Percentiles rank a stretch among this genome's conserved stretches.
phyloP scores from a whole-genome alignment of 2,888 invertebrate species.

The Tubulanus polymorphus region DNA sequence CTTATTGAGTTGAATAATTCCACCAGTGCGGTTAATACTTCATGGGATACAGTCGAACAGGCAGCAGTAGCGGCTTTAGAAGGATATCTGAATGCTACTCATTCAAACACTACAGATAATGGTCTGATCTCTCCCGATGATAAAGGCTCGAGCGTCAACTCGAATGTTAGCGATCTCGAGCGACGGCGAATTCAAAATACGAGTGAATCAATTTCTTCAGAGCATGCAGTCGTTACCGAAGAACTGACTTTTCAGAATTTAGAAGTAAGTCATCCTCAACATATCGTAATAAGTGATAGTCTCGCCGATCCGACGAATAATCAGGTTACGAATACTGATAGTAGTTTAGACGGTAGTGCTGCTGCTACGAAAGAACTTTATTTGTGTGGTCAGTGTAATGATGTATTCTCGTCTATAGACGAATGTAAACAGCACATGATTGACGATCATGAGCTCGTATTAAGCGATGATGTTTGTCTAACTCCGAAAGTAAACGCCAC shows the following conservation, averaged over 20 bases:
- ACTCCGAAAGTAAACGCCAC: neutral
- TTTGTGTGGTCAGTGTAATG: slow-evolving; percentile 50
- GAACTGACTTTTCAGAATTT: neutral
- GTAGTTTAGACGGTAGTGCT: neutral
- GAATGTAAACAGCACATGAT: slow-evolving; percentile 50
- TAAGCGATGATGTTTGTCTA: slow-evolving; percentile 11
- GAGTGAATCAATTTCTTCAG: too few species aligned
- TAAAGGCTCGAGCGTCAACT: too few species aligned
- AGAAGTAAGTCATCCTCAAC: neutral
- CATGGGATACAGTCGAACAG: too few species aligned
- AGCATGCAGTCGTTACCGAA: neutral
- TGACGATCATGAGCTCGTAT: slow-evolving; percentile 28
- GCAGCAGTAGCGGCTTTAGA: too few species aligned
- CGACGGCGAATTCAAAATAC: too few species aligned
- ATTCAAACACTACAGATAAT: too few species aligned
- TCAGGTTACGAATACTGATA: neutral
- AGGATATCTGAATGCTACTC: too few species aligned
- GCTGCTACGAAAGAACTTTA: slow-evolving; percentile 33
- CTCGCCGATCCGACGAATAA: neutral
- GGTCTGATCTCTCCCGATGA: too few species aligned
- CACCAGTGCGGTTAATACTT: too few species aligned
- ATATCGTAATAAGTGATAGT: neutral
- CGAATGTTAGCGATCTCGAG: too few species aligned
- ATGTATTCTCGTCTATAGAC: slow-evolving; percentile 45
- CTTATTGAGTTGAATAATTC: too few species aligned